These are phyloP conservation scores for Pampus argenteus DNA, from an alignment of 2,797 vertebrate genomes.

Conservation along the genomic window DNA sequence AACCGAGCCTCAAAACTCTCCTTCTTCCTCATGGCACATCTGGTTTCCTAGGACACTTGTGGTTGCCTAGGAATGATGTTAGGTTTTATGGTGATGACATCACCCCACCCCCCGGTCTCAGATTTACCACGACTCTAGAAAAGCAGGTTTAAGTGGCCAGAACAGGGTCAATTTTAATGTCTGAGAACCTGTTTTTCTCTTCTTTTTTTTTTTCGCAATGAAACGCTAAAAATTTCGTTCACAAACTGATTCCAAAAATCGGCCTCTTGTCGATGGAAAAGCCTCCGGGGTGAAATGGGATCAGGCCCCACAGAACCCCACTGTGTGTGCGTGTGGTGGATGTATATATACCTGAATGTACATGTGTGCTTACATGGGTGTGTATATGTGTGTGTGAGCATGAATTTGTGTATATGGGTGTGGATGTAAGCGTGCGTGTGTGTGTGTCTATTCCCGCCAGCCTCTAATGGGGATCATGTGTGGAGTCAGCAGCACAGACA, in stretches of 20 bases:
- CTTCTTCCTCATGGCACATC: conserved; percentile 53
- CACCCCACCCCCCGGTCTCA: conserved; percentile 53
- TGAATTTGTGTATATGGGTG: conserved; percentile 18
- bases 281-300: conserved; percentile 65
- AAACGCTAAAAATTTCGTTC: conserved; percentile 31
- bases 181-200: conserved; percentile 30
- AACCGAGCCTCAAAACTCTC: conserved; percentile 44
- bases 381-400: conserved; percentile 9
- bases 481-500: conserved; percentile 84
- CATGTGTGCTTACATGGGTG: conserved; percentile 17
- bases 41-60: conserved; percentile 73
- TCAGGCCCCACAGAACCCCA: conserved; percentile 69
- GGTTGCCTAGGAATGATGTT: conserved; percentile 74
- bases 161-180: conserved; percentile 47
- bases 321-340: conserved; percentile 18
- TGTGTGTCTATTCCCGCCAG: conserved; percentile 76
- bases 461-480: conserved; percentile 87
- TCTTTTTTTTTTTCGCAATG: conserved; percentile 11
- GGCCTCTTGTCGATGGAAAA: conserved; percentile 49
- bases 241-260: conserved; percentile 41
- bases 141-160: conserved; percentile 54
- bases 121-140: conserved; percentile 30
- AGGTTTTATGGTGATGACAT: conserved; percentile 68
- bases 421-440: conserved; percentile 24
- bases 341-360: conserved; percentile 47